These are phyloP conservation scores for Acrossocheilus fasciatus DNA, from an alignment of 2,797 vertebrate genomes.

Conservation along the genomic window DNA sequence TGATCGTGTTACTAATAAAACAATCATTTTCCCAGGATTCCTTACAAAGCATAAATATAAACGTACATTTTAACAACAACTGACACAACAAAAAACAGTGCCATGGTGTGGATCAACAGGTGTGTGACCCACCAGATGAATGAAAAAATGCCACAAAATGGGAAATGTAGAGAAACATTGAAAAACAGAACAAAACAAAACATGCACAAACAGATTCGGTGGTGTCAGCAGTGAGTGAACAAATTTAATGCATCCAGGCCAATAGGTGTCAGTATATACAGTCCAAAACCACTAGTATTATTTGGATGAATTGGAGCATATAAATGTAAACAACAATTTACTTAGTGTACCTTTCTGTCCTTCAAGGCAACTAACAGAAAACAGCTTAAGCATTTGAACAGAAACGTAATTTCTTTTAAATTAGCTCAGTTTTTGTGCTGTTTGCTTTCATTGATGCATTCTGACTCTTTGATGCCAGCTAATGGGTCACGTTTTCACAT, in stretches of 20 bases:
- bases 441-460: neutral
- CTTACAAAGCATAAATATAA: neutral
- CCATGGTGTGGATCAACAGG: neutral
- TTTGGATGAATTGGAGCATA: neutral
- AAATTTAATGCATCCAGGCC: slow-evolving; percentile 1
- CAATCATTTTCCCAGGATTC: neutral
- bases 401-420: neutral
- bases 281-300: neutral
- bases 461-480: neutral
- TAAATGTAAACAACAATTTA: neutral
- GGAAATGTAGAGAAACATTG: neutral
- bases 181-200: neutral
- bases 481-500: neutral
- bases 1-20: neutral
- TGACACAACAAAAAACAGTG: neutral
- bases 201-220: neutral
- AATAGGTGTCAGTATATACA: slow-evolving; percentile 15
- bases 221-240: neutral
- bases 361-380: neutral
- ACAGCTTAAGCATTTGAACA: too few species aligned
- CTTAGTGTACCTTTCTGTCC: neutral
- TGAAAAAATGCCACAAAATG: neutral
- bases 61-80: neutral
- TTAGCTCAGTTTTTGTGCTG: neutral
- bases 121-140: neutral